Conservation (phyloP, 2,113 vertebrate genomes). For the Phaetusa simplex region DNA sequence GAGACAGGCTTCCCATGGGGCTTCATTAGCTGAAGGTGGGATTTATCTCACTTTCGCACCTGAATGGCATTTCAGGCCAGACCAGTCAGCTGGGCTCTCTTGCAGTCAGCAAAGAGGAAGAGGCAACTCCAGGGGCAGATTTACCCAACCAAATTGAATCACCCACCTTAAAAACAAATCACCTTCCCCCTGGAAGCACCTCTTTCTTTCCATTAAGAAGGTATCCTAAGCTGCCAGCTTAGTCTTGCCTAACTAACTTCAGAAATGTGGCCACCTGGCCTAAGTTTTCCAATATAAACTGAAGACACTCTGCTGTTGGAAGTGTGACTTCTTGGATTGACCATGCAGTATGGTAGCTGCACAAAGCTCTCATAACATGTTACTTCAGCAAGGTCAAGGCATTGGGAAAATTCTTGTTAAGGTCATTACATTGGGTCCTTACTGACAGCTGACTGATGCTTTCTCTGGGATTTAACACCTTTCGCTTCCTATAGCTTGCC, state of each 20-base stretch:
- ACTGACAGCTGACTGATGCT: background rate
- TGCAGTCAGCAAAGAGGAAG: background rate
- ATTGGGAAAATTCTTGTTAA: background rate
- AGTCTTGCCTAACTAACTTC: background rate
- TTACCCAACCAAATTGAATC: background rate
- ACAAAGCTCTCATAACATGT: background rate
- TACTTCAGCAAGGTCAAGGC: background rate
- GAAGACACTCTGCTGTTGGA: background rate
- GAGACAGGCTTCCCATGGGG: background rate
- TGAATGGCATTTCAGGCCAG: background rate
- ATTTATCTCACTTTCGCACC: background rate
- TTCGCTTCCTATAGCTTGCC: background rate
- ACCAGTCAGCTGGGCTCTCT: background rate
- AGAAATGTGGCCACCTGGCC: background rate
- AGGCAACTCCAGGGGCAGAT: background rate
- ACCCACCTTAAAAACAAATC: background rate
- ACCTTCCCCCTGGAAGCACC: background rate
- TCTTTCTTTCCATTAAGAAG: background rate
- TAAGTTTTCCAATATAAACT: fast-evolving
- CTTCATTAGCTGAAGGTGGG: background rate
- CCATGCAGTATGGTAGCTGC: fast-evolving
- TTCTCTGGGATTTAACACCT: background rate
- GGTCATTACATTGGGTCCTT: background rate
- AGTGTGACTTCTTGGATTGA: fast-evolving
- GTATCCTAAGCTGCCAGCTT: background rate